Base-by-base conservation (phyloP, 2,113 vertebrate genomes). In the Triplophysa tibetana region DNA sequence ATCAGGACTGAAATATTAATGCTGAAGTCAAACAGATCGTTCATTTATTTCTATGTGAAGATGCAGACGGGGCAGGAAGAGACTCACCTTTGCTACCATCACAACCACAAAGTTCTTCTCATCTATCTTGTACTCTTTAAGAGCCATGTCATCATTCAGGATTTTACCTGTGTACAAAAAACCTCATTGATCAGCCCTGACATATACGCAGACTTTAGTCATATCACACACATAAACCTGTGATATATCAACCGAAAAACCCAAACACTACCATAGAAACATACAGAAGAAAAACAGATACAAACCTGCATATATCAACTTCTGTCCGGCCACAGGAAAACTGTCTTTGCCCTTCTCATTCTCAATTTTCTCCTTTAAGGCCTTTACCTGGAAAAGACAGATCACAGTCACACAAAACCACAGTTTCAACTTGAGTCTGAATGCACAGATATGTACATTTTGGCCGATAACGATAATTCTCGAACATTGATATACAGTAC, bases 71-170 rank as follows among this genome's bases (percentile, higher is more conserved):
- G 29, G 29, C 26, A 21, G 23, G 43, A 1, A 21, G 12, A 14
- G 17, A 45, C 17, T 29, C 82, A 99, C 97, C 93, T 99, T 98
- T 89, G 97, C 95, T 88, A 98, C 96, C 97, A 99, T 98, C 88
- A 98, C 93, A 83, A 99, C 97, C 89, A 98, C 97, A 83, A 99
- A 99, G 91, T 96, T 99, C 92, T 98, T 98, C 90, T 99, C 96
- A 80, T 95, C 95, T 75, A 99, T 99, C 90, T 97, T 97, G 88
- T 98, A 98, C 85, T 99, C 97, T 89, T 97, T 98, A 83, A 99
- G 94, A 56, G 93, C 92, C 9, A 92, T 93, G 82, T 98, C 97
- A 95, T 99, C 96, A 80, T 89, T 96, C 83, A 99, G 95, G 80
- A 98, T 98, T 95, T 97, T 98, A 84, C 97, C 97, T 99, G 87